These are phyloP conservation scores for Lindbergichthys nudifrons DNA, from an alignment of 2,797 vertebrate genomes.

Conservation along the genomic window DNA sequence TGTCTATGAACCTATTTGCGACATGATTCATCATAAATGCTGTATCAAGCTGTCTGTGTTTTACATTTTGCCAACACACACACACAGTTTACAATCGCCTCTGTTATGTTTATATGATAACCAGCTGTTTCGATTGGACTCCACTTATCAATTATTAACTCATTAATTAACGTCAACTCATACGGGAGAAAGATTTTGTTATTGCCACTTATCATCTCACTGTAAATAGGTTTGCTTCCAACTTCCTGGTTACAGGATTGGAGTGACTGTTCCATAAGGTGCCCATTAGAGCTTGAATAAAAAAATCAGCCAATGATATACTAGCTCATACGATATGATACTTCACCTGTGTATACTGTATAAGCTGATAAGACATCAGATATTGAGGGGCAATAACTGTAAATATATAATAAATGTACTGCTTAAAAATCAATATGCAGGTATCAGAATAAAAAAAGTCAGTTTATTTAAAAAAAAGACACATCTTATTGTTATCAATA, in stretches of 20 bases:
- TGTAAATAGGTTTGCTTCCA: background rate
- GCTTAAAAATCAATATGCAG: background rate
- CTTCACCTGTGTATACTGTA: background rate
- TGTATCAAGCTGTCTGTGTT: background rate
- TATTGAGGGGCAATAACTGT: background rate
- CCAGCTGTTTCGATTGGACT: background rate
- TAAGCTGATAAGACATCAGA: background rate
- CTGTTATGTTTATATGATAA: slow-evolving; percentile 35
- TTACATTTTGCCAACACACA: background rate
- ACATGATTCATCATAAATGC: background rate
- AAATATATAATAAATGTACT: background rate
- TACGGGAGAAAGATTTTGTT: too few species aligned
- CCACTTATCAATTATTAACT: slow-evolving; percentile 33
- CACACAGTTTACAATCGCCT: background rate
- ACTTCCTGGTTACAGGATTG: background rate
- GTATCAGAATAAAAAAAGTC: background rate
- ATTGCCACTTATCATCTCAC: background rate
- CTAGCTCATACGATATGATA: background rate
- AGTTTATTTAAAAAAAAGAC: background rate
- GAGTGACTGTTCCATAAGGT: background rate
- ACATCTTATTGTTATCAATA: background rate
- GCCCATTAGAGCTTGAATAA: background rate
- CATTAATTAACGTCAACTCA: background rate
- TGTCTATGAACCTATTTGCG: background rate
- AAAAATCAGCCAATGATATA: background rate